Evolutionary conservation across 2,797 vertebrate species (phyloP).

Genomic region (Uromys caudimaculatus): DNA sequence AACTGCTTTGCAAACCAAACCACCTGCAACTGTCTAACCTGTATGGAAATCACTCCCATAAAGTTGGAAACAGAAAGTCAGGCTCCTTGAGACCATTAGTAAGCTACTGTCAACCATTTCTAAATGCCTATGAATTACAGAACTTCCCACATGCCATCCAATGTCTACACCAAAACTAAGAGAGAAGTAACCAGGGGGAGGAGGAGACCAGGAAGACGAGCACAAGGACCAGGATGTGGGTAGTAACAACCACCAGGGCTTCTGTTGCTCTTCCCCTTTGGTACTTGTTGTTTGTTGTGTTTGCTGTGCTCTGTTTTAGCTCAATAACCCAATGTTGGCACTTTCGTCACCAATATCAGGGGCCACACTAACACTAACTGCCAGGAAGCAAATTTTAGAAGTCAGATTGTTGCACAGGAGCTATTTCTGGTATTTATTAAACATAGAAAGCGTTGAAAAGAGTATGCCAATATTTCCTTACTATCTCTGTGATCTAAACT

Average conservation of each 20-base stretch:
- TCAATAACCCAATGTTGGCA: slow-evolving; percentile 49
- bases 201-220: too few relatives aligned
- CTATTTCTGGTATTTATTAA: slow-evolving; percentile 61
- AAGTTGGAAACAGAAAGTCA: not conserved
- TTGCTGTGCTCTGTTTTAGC: not conserved
- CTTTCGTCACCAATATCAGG: slow-evolving; percentile 13
- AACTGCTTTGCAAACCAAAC: not conserved
- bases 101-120: slow-evolving; percentile 23
- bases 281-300: not conserved
- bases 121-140: not conserved
- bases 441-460: slow-evolving; percentile 16
- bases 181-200: not conserved
- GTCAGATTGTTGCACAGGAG: not conserved
- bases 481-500: slow-evolving; percentile 65
- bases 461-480: slow-evolving; percentile 61
- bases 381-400: slow-evolving; percentile 40
- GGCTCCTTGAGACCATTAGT: not conserved
- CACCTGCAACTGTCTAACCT: not conserved
- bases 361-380: slow-evolving; percentile 10
- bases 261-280: not conserved
- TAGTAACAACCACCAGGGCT: not conserved
- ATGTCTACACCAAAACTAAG: slow-evolving; percentile 67
- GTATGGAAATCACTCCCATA: not conserved
- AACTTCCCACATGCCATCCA: not conserved
- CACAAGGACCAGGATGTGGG: not conserved